These are phyloP conservation scores for Cebus imitator DNA, from an alignment of 2,113 vertebrate genomes.

Conservation along the genomic window DNA sequence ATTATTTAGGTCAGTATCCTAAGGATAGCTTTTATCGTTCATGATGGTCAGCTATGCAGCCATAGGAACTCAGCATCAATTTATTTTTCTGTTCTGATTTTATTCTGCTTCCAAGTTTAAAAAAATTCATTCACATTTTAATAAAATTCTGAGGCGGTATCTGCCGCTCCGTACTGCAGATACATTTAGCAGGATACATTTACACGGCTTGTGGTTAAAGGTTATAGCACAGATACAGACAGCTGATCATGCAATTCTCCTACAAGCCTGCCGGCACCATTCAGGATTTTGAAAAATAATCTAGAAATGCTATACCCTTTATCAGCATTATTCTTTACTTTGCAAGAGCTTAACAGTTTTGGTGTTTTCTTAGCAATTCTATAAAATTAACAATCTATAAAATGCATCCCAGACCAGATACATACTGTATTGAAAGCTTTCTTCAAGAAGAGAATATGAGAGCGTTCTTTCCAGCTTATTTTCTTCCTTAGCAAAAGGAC, in stretches of 20 bases:
- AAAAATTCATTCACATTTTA: slow-evolving; percentile 80
- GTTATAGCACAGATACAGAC: slow-evolving; percentile 86
- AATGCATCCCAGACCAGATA: slow-evolving; percentile 82
- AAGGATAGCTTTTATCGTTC: slow-evolving; percentile 79
- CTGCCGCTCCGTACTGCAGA: slow-evolving; percentile 85
- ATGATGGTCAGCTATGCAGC: slow-evolving; percentile 67
- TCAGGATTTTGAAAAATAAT: slow-evolving; percentile 81
- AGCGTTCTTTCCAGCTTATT: slow-evolving; percentile 76
- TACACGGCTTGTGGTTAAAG: slow-evolving; percentile 87
- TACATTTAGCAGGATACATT: slow-evolving; percentile 86
- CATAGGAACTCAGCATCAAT: slow-evolving; percentile 71
- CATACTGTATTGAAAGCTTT: slow-evolving; percentile 83
- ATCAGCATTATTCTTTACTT: slow-evolving; percentile 68
- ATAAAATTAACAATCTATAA: slow-evolving; percentile 78
- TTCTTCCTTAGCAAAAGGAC: slow-evolving; percentile 84
- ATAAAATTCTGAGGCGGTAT: slow-evolving; percentile 79
- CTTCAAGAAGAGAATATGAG: slow-evolving; percentile 82
- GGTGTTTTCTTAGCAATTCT: slow-evolving; percentile 61
- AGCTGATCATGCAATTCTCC: slow-evolving; percentile 86
- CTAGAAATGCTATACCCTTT: slow-evolving; percentile 65
- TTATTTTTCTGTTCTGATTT: slow-evolving; percentile 72
- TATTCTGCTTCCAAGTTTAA: slow-evolving; percentile 75
- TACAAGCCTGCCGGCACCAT: slow-evolving; percentile 84
- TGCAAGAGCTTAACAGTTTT: slow-evolving; percentile 66
- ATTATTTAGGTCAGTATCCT: slow-evolving; percentile 87